These are phyloP conservation scores for Pteropus alecto DNA, from an alignment of 2,113 vertebrate species.

Conservation along the genomic window DNA sequence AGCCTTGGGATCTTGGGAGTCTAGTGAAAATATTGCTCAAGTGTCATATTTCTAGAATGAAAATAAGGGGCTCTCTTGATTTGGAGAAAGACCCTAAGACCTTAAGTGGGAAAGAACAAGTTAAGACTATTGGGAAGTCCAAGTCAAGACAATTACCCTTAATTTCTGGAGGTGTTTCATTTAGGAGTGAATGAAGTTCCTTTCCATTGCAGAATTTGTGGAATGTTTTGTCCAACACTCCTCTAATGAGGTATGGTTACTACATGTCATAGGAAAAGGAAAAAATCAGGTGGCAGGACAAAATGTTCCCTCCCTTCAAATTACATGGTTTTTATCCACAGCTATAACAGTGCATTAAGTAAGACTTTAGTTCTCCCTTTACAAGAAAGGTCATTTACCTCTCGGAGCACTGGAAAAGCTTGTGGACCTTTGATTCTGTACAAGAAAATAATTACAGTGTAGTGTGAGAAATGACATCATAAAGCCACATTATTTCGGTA, in stretches of 20 bases:
- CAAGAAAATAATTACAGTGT: background rate
- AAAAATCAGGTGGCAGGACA: background rate
- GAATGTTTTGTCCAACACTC: background rate
- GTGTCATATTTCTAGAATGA: background rate
- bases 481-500: background rate
- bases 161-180: background rate
- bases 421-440: background rate
- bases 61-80: background rate
- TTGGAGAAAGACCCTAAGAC: background rate
- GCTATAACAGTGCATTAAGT: background rate
- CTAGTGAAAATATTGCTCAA: background rate
- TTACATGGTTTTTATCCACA: background rate
- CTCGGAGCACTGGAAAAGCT: background rate
- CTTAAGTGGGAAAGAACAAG: background rate
- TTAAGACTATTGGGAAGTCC: background rate
- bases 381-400: background rate
- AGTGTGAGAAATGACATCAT: background rate
- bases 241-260: background rate
- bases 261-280: background rate
- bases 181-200: background rate
- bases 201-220: background rate
- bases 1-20: background rate
- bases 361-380: background rate
- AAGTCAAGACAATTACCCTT: background rate
- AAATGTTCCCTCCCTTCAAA: background rate